Evolutionary conservation across 1,140 invertebrate genomes (phyloP).

Genomic region (Pseudachorutes palmiensis): DNA sequence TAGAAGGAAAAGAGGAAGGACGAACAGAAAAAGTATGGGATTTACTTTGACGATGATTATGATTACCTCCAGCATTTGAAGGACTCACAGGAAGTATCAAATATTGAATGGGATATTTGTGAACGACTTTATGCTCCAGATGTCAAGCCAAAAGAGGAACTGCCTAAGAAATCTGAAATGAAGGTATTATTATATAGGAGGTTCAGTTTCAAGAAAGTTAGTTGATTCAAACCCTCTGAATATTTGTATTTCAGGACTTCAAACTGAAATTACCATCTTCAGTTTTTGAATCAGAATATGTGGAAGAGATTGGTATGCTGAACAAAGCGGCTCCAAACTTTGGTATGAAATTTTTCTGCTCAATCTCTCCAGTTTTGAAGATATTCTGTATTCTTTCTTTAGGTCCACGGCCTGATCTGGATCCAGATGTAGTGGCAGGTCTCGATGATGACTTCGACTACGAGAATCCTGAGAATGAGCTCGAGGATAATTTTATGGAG

Average conservation of each 20-base stretch:
- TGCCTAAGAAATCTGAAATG: background rate
- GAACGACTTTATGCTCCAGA: slow-evolving; percentile 38
- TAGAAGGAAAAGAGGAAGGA: slow-evolving; percentile 52
- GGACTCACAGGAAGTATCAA: slow-evolving; percentile 49
- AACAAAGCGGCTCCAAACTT: slow-evolving; percentile 73
- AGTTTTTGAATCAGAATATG: slow-evolving; percentile 79
- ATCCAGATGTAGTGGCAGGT: slow-evolving; percentile 86
- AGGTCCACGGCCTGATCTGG: slow-evolving; percentile 71
- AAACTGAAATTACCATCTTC: slow-evolving; percentile 72
- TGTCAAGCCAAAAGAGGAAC: slow-evolving; percentile 9
- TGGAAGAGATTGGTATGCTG: slow-evolving; percentile 78
- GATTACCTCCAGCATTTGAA: slow-evolving; percentile 89
- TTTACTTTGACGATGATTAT: slow-evolving; percentile 93
- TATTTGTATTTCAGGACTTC: slow-evolving; percentile 28
- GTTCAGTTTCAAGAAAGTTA: no score
- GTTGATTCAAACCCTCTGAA: background rate
- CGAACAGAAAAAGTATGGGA: slow-evolving; percentile 81
- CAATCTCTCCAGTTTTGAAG: background rate
- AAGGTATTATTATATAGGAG: slow-evolving; percentile 15
- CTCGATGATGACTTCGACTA: slow-evolving; percentile 87
- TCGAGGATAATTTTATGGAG: slow-evolving; percentile 86
- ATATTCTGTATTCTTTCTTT: slow-evolving; percentile 31
- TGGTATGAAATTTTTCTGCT: slow-evolving; percentile 45
- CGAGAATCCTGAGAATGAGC: slow-evolving; percentile 67
- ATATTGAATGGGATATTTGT: slow-evolving; percentile 42